A percentile compares a stretch with the other conserved stretches of the same genome.
Evolutionary conservation across 2,888 invertebrate species (phyloP).

Genomic region (Andrena bicolor): DNA sequence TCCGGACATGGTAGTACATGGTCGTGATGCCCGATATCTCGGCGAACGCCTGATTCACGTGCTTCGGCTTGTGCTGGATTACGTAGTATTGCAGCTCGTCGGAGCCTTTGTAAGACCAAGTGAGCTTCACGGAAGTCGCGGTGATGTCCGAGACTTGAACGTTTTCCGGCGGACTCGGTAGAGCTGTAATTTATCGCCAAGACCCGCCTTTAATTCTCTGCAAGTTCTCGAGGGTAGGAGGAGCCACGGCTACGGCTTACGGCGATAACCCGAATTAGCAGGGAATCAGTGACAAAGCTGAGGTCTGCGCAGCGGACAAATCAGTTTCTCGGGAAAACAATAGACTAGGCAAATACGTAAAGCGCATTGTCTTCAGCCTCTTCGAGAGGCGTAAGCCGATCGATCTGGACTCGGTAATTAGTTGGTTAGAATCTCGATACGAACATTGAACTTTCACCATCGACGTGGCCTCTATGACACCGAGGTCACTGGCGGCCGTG

Average conservation of each 20-base stretch:
- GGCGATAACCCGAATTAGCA: neutral
- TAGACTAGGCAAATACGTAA: conserved; percentile 1
- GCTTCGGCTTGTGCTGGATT: conserved; percentile 98
- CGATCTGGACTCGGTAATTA: conserved; percentile 48
- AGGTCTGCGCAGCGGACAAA: neutral
- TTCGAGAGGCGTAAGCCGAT: conserved; percentile 45
- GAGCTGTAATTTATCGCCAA: conserved; percentile 87
- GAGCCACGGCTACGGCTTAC: no score
- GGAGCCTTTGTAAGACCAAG: conserved; percentile 96
- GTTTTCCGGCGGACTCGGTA: conserved; percentile 96
- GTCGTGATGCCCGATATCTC: conserved; percentile 97
- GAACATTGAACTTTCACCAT: conserved; percentile 98
- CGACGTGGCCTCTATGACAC: conserved; percentile 94
- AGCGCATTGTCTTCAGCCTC: conserved; percentile 3
- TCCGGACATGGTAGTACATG: conserved; percentile 96
- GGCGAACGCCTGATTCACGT: conserved; percentile 95
- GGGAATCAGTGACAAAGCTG: neutral
- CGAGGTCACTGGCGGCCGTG: conserved; percentile 97
- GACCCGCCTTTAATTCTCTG: neutral
- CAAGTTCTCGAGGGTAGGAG: no score
- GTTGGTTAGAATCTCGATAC: conserved; percentile 78
- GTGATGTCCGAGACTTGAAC: conserved; percentile 97
- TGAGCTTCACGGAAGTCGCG: conserved; percentile 95
- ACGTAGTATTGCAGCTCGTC: conserved; percentile 98
- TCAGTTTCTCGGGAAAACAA: neutral